A percentile compares a stretch with the other conserved stretches of the same genome.
Evolutionary conservation across 2,797 vertebrate genomes (phyloP).

Genomic region (Clarias laeviceps): DNA sequence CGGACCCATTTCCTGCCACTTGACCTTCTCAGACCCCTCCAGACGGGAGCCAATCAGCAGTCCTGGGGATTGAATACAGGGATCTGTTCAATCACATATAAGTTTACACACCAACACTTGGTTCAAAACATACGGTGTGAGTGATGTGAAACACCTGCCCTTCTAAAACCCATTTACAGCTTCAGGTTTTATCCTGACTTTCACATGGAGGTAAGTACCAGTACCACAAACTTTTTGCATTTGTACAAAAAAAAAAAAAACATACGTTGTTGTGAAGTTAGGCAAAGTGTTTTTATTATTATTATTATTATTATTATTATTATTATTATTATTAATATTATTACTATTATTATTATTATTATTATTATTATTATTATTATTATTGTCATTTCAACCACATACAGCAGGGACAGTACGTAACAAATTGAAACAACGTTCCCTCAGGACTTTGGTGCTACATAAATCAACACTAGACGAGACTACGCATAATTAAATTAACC

Average conservation of each 20-base stretch:
- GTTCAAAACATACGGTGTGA: neutral
- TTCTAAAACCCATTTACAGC: neutral
- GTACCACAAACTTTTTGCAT: neutral
- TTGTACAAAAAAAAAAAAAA: neutral
- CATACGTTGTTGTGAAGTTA: neutral
- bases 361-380: too few species aligned
- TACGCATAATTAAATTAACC: too few species aligned
- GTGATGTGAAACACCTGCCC: constrained; percentile 26
- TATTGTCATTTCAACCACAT: too few species aligned
- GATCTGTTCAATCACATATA: constrained; percentile 6
- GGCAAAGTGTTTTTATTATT: too few species aligned
- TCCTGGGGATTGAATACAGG: neutral
- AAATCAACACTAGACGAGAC: too few species aligned
- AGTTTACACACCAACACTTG: constrained; percentile 26
- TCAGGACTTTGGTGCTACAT: too few species aligned
- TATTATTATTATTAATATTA: too few species aligned
- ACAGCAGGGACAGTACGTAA: too few species aligned
- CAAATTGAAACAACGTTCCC: too few species aligned
- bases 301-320: too few species aligned
- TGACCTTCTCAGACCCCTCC: constrained; percentile 34
- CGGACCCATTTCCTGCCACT: constrained; percentile 38
- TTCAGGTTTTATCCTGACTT: neutral
- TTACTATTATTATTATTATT: too few species aligned
- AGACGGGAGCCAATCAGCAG: constrained; percentile 26
- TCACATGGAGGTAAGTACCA: neutral